Evolutionary conservation across 2,113 vertebrate genomes (phyloP).

Genomic region (Oxyura jamaicensis): DNA sequence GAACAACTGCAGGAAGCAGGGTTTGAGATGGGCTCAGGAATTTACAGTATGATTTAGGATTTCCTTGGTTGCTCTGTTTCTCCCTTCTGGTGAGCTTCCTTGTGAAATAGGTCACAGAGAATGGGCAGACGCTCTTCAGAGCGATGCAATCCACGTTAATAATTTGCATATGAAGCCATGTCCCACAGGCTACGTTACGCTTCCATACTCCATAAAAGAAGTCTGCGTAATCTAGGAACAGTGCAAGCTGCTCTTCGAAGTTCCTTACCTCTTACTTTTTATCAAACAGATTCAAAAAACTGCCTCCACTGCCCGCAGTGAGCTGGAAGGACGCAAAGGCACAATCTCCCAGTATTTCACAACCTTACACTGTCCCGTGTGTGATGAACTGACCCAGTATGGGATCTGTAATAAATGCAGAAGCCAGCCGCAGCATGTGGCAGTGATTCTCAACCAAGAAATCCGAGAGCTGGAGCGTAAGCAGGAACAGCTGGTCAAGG

Average conservation of each 20-base stretch:
- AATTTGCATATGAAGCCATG: background rate
- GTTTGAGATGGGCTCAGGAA: background rate
- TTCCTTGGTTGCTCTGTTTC: background rate
- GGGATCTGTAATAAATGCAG: conserved; percentile 92
- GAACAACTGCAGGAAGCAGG: background rate
- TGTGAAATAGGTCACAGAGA: background rate
- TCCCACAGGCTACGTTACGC: background rate
- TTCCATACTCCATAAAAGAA: background rate
- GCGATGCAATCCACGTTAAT: background rate
- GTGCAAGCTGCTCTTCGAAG: background rate
- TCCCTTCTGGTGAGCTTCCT: background rate
- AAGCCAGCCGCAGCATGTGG: conserved; percentile 89
- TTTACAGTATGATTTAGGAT: background rate
- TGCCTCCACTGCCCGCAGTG: conserved; percentile 73
- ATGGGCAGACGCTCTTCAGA: background rate
- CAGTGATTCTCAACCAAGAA: conserved; percentile 90
- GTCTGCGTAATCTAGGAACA: background rate
- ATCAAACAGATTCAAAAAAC: conserved; percentile 88
- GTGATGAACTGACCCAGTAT: conserved; percentile 93
- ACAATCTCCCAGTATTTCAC: conserved; percentile 99
- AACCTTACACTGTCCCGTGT: conserved; percentile 94
- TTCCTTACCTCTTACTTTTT: background rate
- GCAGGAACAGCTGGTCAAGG: conserved; percentile 92
- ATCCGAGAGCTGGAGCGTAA: conserved; percentile 88
- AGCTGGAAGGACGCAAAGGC: conserved; percentile 86